phyloP scores from a whole-genome alignment of 2,113 vertebrate species.

The Fregetta grallaria region DNA sequence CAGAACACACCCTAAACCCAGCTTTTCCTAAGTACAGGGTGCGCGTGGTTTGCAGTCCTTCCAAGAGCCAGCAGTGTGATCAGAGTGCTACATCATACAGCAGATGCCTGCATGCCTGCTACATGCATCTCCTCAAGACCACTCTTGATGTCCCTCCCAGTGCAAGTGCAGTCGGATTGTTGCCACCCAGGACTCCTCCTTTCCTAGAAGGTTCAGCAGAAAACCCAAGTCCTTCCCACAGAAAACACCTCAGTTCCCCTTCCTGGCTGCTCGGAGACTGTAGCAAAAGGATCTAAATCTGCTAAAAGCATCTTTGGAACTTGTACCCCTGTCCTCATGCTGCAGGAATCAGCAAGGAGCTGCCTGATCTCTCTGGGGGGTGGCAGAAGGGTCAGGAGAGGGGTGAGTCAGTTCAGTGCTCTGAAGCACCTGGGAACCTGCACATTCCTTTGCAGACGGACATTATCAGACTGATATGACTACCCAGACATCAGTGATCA shows the following conservation, averaged over 20 bases:
- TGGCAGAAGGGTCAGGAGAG: neutral
- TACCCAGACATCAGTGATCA: neutral
- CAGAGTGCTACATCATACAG: neutral
- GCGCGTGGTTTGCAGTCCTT: neutral
- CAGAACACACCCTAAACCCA: neutral
- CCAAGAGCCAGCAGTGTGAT: neutral
- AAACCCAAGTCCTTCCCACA: neutral
- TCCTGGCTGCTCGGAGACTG: neutral
- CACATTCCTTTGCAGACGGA: neutral
- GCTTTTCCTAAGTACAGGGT: neutral
- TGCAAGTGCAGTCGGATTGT: rapidly evolving
- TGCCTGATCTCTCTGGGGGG: neutral
- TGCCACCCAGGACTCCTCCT: neutral
- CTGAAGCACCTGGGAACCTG: neutral
- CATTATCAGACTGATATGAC: neutral
- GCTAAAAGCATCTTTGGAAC: neutral
- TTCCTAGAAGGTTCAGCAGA: neutral
- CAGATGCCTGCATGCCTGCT: neutral
- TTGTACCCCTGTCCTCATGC: neutral
- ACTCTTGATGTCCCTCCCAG: neutral
- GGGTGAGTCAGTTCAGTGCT: neutral
- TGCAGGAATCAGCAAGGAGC: neutral
- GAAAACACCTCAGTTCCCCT: neutral
- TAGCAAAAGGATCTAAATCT: neutral
- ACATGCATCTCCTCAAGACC: neutral